phyloP scores from a whole-genome alignment of 2,113 vertebrate genomes.

The Cebus imitator region DNA sequence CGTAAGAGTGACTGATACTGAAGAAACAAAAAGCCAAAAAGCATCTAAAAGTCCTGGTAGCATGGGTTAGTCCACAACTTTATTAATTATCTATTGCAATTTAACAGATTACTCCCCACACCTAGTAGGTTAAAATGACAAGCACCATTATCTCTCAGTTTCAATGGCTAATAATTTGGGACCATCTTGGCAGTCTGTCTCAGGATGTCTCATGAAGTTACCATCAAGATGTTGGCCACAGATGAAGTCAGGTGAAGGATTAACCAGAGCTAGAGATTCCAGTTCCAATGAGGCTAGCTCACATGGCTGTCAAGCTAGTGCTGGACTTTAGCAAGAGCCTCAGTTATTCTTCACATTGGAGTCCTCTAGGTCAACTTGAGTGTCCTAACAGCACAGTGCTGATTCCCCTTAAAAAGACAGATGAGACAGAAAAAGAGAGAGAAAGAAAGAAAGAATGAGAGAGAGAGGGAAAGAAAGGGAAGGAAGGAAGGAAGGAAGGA shows the following conservation, averaged over 20 bases:
- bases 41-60: neutral
- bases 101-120: neutral
- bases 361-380: neutral
- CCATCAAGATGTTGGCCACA: neutral
- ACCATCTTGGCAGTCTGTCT: neutral
- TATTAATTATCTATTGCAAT: neutral
- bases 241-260: neutral
- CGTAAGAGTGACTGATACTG: neutral
- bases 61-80: neutral
- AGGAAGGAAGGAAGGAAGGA: no score
- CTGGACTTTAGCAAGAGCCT: neutral
- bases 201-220: neutral
- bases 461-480: fast-evolving
- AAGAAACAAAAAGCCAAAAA: neutral
- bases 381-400: neutral
- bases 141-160: neutral
- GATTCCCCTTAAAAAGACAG: neutral
- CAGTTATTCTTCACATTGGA: neutral
- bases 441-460: no score
- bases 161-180: neutral
- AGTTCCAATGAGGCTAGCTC: neutral
- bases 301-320: neutral
- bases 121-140: neutral
- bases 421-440: neutral
- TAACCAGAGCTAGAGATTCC: no score